Base-by-base conservation (phyloP, 2,888 invertebrate genomes). In the Argyra leucocephala region DNA sequence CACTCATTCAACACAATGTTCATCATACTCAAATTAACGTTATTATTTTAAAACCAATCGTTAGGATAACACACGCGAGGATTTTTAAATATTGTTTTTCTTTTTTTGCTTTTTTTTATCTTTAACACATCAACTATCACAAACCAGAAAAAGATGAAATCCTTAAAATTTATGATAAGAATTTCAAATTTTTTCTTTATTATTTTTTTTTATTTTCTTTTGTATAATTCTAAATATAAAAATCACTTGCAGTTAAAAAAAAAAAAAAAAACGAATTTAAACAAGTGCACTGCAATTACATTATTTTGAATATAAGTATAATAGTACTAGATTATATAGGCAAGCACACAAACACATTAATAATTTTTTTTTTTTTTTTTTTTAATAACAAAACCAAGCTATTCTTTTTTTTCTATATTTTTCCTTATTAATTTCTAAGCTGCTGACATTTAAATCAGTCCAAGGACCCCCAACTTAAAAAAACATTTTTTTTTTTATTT, bases 391-490 rank as follows among this genome's bases (percentile, higher is more conserved):
- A 48, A 48, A 48, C 7, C 7, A 18, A 48, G 15, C 9, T 18
- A 48, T 31, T 31, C 31, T 31, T 31, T 31, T 31, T 31, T 31
- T 31, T 12, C 48, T 48, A 48, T 2, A 18, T 15, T 48, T 18
- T 18, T 48, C 5, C 5, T 48, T 48, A 5, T 48, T 48, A 1
- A 48, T 48, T 48, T 48, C 15, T 48, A 48, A 48, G 48, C 48
- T 48, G 48, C 18, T 48, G 48, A 48, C 48, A 48, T 48, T 48
- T 1, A 48, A 48, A 48, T 48, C 12, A 48, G 48, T 48, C 48
- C 48, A 48, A 48, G 48, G 48, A 48, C 48, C 48, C 48, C 48
- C 48, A 48, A 48, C 48, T 48, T 48, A 48, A 48, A 48, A 31
- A 48, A 18, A 48, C 12, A 18, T 12, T 3, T 48, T 18, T 18